phyloP scores from a whole-genome alignment of 2,113 vertebrate species.

The Alaudala cheleensis region DNA sequence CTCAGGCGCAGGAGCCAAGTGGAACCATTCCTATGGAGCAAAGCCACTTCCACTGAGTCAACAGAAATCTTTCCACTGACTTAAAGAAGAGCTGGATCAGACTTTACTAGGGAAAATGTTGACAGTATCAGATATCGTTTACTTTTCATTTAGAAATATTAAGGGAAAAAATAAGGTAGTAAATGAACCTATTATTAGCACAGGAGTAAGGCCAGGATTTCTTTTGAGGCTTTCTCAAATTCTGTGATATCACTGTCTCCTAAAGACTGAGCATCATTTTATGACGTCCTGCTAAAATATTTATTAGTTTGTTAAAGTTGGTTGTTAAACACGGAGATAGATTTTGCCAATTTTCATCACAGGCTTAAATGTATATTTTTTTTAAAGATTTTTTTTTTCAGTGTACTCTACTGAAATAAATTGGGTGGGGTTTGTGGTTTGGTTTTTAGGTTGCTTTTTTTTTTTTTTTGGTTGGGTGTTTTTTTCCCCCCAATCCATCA shows the following conservation, averaged over 20 bases:
- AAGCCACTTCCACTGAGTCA: slow-evolving; percentile 63
- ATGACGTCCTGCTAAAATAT: neutral
- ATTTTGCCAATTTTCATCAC: neutral
- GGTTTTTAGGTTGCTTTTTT: neutral
- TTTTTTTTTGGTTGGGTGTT: neutral
- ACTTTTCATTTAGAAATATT: slow-evolving; percentile 61
- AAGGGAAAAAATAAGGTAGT: slow-evolving; percentile 37
- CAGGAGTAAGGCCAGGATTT: slow-evolving; percentile 20
- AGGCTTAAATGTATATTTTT: neutral
- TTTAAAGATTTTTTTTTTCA: neutral
- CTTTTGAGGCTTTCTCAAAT: slow-evolving; percentile 36
- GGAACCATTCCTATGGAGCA: slow-evolving; percentile 44
- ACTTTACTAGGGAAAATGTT: slow-evolving; percentile 66
- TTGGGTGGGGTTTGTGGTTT: neutral
- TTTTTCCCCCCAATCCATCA: neutral
- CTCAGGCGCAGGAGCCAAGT: neutral
- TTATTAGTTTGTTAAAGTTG: neutral
- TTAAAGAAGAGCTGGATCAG: slow-evolving; percentile 49
- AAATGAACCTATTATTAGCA: slow-evolving; percentile 57
- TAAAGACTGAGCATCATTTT: neutral
- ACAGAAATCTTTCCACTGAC: slow-evolving; percentile 60
- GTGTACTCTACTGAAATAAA: neutral
- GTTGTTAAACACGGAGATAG: neutral
- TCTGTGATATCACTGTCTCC: slow-evolving; percentile 52
- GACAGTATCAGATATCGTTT: slow-evolving; percentile 39